Conservation (phyloP, 2,113 vertebrate genomes). For the Ranitomeya imitator region DNA sequence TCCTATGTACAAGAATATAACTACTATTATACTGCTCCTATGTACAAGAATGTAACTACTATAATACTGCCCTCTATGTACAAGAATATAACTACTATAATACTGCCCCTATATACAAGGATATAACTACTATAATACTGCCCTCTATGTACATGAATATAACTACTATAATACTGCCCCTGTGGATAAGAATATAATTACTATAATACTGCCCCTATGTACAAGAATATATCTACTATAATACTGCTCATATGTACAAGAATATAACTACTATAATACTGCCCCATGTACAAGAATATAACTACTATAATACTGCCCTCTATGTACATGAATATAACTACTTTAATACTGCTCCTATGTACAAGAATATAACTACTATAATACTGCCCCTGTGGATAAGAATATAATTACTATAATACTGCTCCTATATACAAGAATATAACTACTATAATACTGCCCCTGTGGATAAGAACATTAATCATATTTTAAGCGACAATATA, state of each 20-base stretch:
- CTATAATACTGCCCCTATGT: too few relatives aligned
- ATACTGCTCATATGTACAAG: neutral
- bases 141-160: constrained; percentile 14
- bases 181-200: too few relatives aligned
- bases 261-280: too few relatives aligned
- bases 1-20: neutral
- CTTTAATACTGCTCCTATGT: neutral
- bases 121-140: constrained; percentile 23
- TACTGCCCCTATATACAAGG: neutral
- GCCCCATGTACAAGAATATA: too few relatives aligned
- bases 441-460: neutral
- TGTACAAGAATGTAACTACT: constrained; percentile 1
- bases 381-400: neutral
- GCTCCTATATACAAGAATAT: neutral
- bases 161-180: neutral
- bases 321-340: too few relatives aligned
- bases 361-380: neutral
- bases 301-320: too few relatives aligned
- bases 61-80: neutral
- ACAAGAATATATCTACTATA: neutral
- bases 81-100: constrained; percentile 8
- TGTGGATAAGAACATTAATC: too few relatives aligned
- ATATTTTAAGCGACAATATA: too few relatives aligned
- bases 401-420: neutral
- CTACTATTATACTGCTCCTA: neutral